Evolutionary conservation across 2,888 invertebrate genomes (phyloP), one percentile per base, ranked within the genome.

Genomic region (Hydriomena furcata): DNA sequence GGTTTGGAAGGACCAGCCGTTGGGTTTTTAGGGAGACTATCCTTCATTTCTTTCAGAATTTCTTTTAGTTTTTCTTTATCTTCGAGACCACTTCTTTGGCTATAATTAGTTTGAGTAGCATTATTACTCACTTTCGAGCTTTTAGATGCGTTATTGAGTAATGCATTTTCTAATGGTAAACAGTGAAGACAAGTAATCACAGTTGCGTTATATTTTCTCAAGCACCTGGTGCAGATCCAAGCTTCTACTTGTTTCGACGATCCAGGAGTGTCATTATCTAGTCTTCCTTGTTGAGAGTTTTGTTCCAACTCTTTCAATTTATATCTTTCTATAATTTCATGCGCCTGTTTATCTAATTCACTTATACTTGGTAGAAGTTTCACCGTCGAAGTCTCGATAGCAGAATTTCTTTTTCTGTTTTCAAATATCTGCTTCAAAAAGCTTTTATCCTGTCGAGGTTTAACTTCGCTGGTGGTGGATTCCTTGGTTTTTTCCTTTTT

Each of bases 31-130:
- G 94, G 94, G 52, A 95, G 79, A 7, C 94, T 94, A 74, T 95
- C 92, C 78, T 94, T 95, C 93, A 95, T 94, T 85, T 95, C 94
- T 67, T 94, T 94, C 55, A 95, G 76, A 92, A 94, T 94, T 78
- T 94, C 93, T 72, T 93, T 93, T 20, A 95, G 79, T 71, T 91
- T 91, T 68, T 92, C 92, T 66, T 91, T 92, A 64, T 93, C 92
- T 60, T 92, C 70, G 13, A 52, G 25, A 43, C 58, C 63, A 37
- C 49, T 68, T 8, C 58, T 61, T 11, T 51, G 35, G 32, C 44
- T 55, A 5, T 41, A 63, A 42, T 67, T 73, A 7, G 79, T 82
- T 71, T 82, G 83, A 24, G 79, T 80, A 52, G 58, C 70, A 47
- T 58, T 72, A 55, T 63, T 73, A 11, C 64, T 67, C 45, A 65